These are phyloP conservation scores for Puffinus mauretanicus DNA, from an alignment of 2,113 vertebrate genomes.

Conservation along the genomic window DNA sequence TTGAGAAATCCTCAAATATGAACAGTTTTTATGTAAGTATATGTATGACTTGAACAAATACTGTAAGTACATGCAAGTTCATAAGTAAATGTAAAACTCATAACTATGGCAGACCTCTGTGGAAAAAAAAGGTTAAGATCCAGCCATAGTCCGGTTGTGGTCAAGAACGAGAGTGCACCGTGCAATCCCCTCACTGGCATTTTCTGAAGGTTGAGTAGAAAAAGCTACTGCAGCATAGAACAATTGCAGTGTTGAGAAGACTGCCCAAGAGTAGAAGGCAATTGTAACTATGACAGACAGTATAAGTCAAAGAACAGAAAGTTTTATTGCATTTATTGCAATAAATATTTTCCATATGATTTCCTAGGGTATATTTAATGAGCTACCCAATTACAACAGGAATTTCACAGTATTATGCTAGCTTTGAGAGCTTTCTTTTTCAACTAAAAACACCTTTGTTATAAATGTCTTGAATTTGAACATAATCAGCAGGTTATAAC, in stretches of 20 bases:
- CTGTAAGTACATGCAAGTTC: neutral
- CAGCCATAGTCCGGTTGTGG: neutral
- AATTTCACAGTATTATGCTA: neutral
- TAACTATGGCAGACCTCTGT: neutral
- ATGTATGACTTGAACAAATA: neutral
- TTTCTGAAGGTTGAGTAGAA: neutral
- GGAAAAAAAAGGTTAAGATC: neutral
- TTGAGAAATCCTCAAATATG: neutral
- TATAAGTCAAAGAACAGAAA: neutral
- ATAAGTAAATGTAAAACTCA: neutral
- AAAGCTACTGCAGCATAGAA: neutral
- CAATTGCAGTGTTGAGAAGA: neutral
- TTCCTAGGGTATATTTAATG: conserved; percentile 12
- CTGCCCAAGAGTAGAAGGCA: neutral
- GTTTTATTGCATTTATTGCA: neutral
- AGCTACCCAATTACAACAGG: neutral
- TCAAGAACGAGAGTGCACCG: neutral
- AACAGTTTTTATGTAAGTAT: neutral
- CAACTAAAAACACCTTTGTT: neutral
- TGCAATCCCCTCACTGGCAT: neutral
- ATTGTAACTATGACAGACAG: neutral
- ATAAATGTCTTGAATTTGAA: neutral
- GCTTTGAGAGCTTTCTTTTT: neutral
- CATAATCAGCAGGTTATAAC: neutral
- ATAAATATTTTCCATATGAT: neutral